These are phyloP conservation scores for Taurulus bubalis DNA, from an alignment of 2,113 vertebrate species.

Conservation along the genomic window DNA sequence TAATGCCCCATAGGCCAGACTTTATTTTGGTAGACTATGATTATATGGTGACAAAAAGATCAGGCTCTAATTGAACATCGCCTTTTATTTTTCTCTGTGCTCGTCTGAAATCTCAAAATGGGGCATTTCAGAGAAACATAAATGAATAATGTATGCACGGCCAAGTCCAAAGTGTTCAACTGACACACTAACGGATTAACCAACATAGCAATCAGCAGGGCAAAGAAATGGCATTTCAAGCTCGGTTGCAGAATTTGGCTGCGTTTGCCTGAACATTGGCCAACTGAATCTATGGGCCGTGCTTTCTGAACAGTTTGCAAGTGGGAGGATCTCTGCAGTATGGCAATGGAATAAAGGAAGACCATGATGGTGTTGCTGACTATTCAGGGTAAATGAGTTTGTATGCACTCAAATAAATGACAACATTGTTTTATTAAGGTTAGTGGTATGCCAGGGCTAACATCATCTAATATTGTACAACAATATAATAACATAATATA, in stretches of 20 bases:
- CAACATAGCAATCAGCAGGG: conserved; percentile 9
- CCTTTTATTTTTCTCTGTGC: neutral
- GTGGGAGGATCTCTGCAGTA: conserved; percentile 79
- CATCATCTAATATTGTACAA: neutral
- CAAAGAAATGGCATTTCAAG: conserved; percentile 8
- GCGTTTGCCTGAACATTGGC: conserved; percentile 47
- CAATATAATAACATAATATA: neutral
- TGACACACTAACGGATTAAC: neutral
- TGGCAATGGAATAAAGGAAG: conserved; percentile 65
- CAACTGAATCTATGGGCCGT: conserved; percentile 63
- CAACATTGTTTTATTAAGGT: neutral
- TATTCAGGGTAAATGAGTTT: conserved; percentile 35
- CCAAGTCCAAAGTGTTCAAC: neutral
- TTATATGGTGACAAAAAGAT: neutral
- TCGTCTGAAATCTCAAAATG: neutral
- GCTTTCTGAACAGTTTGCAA: conserved; percentile 74
- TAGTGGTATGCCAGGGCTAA: neutral
- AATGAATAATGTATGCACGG: neutral
- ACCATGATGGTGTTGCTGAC: conserved; percentile 38
- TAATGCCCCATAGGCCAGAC: neutral
- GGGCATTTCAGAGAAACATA: neutral
- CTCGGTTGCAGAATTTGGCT: conserved; percentile 48
- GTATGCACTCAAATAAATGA: conserved; percentile 2
- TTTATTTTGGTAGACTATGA: neutral
- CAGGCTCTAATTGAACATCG: neutral